Conservation (phyloP, 92 coral and sea anemone genomes). For the Paramuricea clavata region DNA sequence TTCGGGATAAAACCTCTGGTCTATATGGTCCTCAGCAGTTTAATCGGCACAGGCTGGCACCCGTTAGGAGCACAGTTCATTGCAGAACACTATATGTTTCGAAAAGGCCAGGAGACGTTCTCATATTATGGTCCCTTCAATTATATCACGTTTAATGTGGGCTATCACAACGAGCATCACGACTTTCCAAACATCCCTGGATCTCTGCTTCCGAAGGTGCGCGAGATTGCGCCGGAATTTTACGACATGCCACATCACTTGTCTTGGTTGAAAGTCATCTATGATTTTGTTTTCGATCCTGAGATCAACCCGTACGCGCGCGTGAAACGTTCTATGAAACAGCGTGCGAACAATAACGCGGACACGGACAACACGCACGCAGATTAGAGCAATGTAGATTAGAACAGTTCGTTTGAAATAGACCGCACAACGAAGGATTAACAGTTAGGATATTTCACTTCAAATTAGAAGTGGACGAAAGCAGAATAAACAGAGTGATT, state of each 20-base stretch:
- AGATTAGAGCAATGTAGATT: neutral
- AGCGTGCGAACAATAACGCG: neutral
- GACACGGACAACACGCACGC: neutral
- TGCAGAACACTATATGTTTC: slow-evolving; percentile 80
- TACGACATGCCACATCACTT: slow-evolving; percentile 73
- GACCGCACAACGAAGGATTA: too few species aligned
- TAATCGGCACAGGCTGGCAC: slow-evolving; percentile 76
- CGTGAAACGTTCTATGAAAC: slow-evolving; percentile 50
- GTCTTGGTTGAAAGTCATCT: slow-evolving; percentile 71
- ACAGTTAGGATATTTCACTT: too few species aligned
- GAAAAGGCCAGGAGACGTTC: slow-evolving; percentile 72
- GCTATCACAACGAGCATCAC: slow-evolving; percentile 84
- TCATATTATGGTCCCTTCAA: slow-evolving; percentile 82
- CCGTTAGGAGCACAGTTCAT: slow-evolving; percentile 80
- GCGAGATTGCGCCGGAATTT: slow-evolving; percentile 72
- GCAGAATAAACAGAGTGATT: too few species aligned
- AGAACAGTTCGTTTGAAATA: neutral
- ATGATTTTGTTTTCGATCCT: slow-evolving; percentile 76
- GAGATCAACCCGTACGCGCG: slow-evolving; percentile 74
- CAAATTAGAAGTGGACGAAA: too few species aligned
- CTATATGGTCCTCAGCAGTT: slow-evolving; percentile 56
- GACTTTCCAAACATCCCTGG: slow-evolving; percentile 81
- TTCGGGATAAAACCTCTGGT: slow-evolving; percentile 70
- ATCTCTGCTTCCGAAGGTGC: slow-evolving; percentile 68
- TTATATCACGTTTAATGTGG: slow-evolving; percentile 74